Percentiles rank a stretch among this genome's conserved stretches.
Conservation (phyloP, 2,113 vertebrate genomes). For the Hyla sarda region DNA sequence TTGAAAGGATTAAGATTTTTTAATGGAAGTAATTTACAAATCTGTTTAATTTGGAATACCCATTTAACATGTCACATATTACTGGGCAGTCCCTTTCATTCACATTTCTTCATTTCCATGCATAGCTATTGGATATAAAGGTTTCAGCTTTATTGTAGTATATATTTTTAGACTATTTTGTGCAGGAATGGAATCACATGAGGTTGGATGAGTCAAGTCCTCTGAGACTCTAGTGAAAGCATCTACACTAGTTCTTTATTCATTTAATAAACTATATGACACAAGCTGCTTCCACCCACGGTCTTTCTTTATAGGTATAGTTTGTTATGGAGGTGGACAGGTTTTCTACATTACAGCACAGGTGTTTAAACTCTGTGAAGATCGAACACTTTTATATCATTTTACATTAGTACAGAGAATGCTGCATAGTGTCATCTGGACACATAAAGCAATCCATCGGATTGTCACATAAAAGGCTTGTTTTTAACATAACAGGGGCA, state of each 20-base stretch:
- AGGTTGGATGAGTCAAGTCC: background rate
- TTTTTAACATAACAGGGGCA: no score
- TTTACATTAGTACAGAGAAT: background rate
- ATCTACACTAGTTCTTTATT: background rate
- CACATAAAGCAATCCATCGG: no score
- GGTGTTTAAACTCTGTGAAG: background rate
- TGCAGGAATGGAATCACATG: background rate
- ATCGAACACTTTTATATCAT: background rate
- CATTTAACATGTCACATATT: no score
- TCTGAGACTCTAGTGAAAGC: background rate
- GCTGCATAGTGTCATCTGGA: background rate
- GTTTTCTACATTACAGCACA: background rate
- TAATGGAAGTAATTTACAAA: no score
- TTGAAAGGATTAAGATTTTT: no score
- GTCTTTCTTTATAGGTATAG: background rate
- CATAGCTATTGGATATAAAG: background rate
- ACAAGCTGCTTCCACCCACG: conserved; percentile 3
- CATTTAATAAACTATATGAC: conserved; percentile 2
- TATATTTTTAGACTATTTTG: background rate
- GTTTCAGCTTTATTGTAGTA: background rate
- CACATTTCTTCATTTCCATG: background rate
- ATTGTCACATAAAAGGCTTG: no score
- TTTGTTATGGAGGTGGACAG: background rate
- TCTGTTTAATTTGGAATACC: no score
- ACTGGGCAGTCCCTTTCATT: background rate